Conservation (phyloP, 1,140 invertebrate species). For the Caenorhabditis remanei region DNA sequence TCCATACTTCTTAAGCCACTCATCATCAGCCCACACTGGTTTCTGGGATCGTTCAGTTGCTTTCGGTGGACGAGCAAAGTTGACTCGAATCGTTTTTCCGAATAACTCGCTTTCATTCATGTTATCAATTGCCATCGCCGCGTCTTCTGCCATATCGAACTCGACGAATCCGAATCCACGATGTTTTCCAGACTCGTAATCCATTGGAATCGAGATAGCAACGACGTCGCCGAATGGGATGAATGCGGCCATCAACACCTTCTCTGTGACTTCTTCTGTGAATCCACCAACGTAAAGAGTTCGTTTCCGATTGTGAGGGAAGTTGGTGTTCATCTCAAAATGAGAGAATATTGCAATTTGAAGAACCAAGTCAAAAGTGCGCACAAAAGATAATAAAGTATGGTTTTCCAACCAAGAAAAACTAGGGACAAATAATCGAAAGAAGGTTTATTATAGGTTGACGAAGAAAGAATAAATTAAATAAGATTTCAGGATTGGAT, state of each 20-base stretch:
- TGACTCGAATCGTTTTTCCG: constrained; percentile 95
- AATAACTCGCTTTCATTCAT: constrained; percentile 99
- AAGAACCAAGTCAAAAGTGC: too few species aligned
- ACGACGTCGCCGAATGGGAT: constrained; percentile 97
- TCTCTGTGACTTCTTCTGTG: constrained; percentile 96
- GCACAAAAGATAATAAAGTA: neutral
- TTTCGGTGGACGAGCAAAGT: constrained; percentile 94
- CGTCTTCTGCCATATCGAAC: constrained; percentile 90
- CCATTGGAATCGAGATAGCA: constrained; percentile 95
- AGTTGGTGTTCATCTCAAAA: constrained; percentile 68
- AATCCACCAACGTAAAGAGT: constrained; percentile 84
- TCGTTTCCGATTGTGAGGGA: constrained; percentile 74
- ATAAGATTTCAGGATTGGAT: neutral
- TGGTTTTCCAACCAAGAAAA: too few species aligned
- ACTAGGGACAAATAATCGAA: too few species aligned
- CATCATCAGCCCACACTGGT: constrained; percentile 93
- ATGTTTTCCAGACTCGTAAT: constrained; percentile 87
- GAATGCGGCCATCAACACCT: constrained; percentile 91
- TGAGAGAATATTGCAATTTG: neutral
- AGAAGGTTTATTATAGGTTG: neutral
- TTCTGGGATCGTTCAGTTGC: constrained; percentile 79
- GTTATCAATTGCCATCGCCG: constrained; percentile 96
- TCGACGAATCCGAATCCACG: constrained; percentile 86
- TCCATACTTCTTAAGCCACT: constrained; percentile 92
- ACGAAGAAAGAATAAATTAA: neutral